Conservation (phyloP, 2,888 invertebrate genomes). For the Peribatodes rhomboidaria region DNA sequence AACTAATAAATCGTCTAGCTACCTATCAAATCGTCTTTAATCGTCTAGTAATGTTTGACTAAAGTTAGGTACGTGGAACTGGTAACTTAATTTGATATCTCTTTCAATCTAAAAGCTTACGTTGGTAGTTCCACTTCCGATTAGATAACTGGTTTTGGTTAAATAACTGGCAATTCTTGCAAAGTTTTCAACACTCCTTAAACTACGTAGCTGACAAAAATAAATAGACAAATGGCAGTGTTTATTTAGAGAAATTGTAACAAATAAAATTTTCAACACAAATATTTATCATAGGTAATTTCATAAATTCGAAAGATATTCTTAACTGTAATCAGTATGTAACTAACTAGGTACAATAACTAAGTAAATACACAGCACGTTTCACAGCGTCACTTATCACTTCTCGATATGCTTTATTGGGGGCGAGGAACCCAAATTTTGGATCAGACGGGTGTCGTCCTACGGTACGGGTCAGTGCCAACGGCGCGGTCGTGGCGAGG, state of each 20-base stretch:
- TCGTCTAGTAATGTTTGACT: no score
- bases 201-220: conserved; percentile 21
- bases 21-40: no score
- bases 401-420: conserved; percentile 82
- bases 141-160: no score
- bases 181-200: neutral
- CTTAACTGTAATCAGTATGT: conserved; percentile 62
- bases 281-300: conserved; percentile 70
- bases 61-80: no score
- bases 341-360: conserved; percentile 54
- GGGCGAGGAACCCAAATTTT: conserved; percentile 58
- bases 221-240: conserved; percentile 82
- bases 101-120: no score
- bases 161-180: neutral
- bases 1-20: no score
- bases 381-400: conserved; percentile 76
- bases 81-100: no score
- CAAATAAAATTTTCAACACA: conserved; percentile 79
- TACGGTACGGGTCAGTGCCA: conserved; percentile 84
- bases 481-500: conserved; percentile 79
- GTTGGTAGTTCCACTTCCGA: no score
- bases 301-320: conserved; percentile 80
- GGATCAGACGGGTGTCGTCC: conserved; percentile 87
- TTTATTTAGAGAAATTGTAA: conserved; percentile 81
- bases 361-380: conserved; percentile 66